Percentiles rank a stretch among this genome's conserved stretches.
Evolutionary conservation across 2,113 vertebrate genomes (phyloP).

Genomic region (Cavia porcellus): DNA sequence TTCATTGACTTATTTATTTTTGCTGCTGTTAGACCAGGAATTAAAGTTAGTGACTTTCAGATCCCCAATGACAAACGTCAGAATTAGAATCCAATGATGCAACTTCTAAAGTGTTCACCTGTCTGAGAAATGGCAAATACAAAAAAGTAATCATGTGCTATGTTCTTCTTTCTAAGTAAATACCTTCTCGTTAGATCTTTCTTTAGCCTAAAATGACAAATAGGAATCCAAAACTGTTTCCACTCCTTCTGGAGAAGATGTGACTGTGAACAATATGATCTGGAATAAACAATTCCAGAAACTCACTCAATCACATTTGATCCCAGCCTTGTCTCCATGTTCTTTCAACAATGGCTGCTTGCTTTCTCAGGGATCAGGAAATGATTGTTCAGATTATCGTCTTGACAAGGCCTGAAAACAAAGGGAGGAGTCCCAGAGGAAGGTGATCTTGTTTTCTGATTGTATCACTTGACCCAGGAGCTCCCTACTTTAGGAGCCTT

Average conservation of each 20-base stretch:
- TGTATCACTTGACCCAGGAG: background rate
- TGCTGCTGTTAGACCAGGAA: background rate
- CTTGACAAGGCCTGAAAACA: conserved; percentile 63
- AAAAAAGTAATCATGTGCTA: conserved; percentile 39
- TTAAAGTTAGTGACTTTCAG: conserved; percentile 33
- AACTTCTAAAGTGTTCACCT: conserved; percentile 6
- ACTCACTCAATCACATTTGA: conserved; percentile 41
- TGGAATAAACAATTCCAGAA: conserved; percentile 55
- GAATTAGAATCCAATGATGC: conserved; percentile 26
- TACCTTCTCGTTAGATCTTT: conserved; percentile 54
- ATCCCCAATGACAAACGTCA: conserved; percentile 11
- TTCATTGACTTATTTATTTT: background rate
- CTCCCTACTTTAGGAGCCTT: conserved; percentile 36
- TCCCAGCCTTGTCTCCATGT: conserved; percentile 54
- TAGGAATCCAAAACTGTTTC: conserved; percentile 55
- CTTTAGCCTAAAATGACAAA: conserved; percentile 64
- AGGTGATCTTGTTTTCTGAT: conserved; percentile 27
- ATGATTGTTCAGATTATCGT: conserved; percentile 57
- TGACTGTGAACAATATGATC: conserved; percentile 14
- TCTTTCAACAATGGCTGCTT: conserved; percentile 54
- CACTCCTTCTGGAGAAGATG: conserved; percentile 33
- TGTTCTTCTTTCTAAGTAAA: conserved; percentile 59
- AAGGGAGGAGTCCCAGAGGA: background rate
- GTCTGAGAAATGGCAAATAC: conserved; percentile 64
- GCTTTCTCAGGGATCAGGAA: conserved; percentile 70